phyloP scores from a whole-genome alignment of 2,888 invertebrate genomes.

The Drosophila ezoana region DNA sequence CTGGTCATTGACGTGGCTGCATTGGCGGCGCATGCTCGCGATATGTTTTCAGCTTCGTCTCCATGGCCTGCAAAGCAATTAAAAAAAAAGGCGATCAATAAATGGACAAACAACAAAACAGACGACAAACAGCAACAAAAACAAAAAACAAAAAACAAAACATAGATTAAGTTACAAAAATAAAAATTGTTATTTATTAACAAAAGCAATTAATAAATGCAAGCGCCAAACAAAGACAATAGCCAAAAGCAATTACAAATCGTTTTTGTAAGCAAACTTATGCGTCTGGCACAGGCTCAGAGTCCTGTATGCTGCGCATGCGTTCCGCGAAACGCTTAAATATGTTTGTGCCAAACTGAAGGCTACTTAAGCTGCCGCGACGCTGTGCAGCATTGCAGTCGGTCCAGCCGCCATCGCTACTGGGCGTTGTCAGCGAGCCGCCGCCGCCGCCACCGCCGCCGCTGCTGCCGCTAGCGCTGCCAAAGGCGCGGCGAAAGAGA shows the following conservation, averaged over 20 bases:
- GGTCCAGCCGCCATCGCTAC: slow-evolving; percentile 41
- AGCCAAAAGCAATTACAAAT: slow-evolving; percentile 44
- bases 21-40: slow-evolving; percentile 83
- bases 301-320: slow-evolving; percentile 67
- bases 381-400: slow-evolving; percentile 41
- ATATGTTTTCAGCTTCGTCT: slow-evolving; percentile 85
- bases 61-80: slow-evolving; percentile 82
- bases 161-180: slow-evolving; percentile 44
- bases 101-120: not conserved
- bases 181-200: slow-evolving; percentile 65
- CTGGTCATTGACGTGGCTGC: slow-evolving; percentile 84
- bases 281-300: slow-evolving; percentile 26
- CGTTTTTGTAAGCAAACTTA: slow-evolving; percentile 13
- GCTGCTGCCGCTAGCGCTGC: slow-evolving; percentile 57
- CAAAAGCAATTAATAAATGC: slow-evolving; percentile 68
- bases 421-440: slow-evolving; percentile 39
- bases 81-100: slow-evolving; percentile 4
- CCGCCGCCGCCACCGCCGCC: slow-evolving; percentile 36
- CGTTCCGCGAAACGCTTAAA: slow-evolving; percentile 84
- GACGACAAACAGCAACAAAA: slow-evolving; percentile 23
- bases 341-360: slow-evolving; percentile 82
- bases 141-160: slow-evolving; percentile 43
- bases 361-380: slow-evolving; percentile 73
- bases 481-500: slow-evolving; percentile 71
- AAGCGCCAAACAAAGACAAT: slow-evolving; percentile 45